phyloP scores from a whole-genome alignment of 2,888 invertebrate genomes.

The Phoenoteleia sp. region DNA sequence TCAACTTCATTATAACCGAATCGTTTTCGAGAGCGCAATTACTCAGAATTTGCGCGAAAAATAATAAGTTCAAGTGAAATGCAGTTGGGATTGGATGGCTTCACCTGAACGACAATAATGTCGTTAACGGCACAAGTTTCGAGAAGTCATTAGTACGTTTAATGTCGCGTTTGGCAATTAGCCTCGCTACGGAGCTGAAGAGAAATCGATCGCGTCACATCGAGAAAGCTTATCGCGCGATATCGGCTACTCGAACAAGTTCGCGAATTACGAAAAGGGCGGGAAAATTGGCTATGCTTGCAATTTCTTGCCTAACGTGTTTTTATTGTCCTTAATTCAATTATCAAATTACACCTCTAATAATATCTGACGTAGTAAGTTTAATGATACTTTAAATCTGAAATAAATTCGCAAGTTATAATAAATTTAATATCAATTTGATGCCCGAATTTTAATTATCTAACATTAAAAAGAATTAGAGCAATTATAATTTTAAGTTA shows the following conservation, averaged over 20 bases:
- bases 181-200: conserved; percentile 49
- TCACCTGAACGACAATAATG: conserved; percentile 50
- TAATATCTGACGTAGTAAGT: no score
- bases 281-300: conserved; percentile 27
- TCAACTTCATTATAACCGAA: not conserved
- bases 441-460: no score
- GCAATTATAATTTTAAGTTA: no score
- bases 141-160: conserved; percentile 64
- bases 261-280: conserved; percentile 51
- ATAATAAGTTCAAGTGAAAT: conserved; percentile 32
- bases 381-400: no score
- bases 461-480: no score
- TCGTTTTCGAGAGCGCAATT: conserved; percentile 10
- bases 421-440: no score
- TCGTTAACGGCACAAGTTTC: conserved; percentile 63
- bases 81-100: conserved; percentile 15
- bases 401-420: no score
- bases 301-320: no score
- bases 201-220: conserved; percentile 68
- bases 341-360: no score
- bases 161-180: conserved; percentile 72
- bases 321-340: no score
- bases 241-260: conserved; percentile 22
- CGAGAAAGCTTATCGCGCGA: conserved; percentile 61
- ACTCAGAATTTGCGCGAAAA: not conserved